phyloP scores from a whole-genome alignment of 2,888 invertebrate species.

The Polymixis lichenea region DNA sequence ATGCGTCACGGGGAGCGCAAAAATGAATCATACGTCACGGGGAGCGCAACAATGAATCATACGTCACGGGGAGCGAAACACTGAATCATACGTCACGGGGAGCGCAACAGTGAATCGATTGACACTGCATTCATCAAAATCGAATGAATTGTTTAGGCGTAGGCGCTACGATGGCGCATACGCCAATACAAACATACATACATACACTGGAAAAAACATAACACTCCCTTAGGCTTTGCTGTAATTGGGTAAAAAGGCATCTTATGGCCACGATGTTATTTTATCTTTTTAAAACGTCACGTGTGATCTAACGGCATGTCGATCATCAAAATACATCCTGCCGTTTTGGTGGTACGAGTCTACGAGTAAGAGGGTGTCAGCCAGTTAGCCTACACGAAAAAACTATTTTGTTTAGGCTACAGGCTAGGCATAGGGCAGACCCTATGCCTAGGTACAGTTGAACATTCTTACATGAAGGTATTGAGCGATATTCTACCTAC shows the following conservation, averaged over 20 bases:
- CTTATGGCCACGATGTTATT: background rate
- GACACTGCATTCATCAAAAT: background rate
- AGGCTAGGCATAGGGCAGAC: background rate
- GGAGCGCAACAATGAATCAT: background rate
- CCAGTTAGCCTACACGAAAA: too few relatives aligned
- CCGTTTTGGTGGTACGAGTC: background rate
- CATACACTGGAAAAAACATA: background rate
- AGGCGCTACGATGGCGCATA: background rate
- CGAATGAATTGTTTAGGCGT: background rate
- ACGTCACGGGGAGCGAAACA: too few relatives aligned
- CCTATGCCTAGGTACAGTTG: background rate
- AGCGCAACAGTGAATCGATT: background rate
- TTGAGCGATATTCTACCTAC: background rate
- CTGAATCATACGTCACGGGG: too few relatives aligned
- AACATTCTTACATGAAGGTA: background rate
- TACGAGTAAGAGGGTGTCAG: background rate
- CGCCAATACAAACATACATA: background rate
- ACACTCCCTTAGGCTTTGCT: background rate
- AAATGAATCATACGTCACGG: too few relatives aligned
- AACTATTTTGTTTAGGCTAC: too few relatives aligned
- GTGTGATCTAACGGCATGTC: background rate
- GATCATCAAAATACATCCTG: background rate
- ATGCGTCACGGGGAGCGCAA: too few relatives aligned
- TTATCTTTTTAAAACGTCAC: background rate
- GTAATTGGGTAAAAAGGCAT: background rate